Conservation (phyloP, 2,113 vertebrate genomes). For the Tragelaphus imberbis region DNA sequence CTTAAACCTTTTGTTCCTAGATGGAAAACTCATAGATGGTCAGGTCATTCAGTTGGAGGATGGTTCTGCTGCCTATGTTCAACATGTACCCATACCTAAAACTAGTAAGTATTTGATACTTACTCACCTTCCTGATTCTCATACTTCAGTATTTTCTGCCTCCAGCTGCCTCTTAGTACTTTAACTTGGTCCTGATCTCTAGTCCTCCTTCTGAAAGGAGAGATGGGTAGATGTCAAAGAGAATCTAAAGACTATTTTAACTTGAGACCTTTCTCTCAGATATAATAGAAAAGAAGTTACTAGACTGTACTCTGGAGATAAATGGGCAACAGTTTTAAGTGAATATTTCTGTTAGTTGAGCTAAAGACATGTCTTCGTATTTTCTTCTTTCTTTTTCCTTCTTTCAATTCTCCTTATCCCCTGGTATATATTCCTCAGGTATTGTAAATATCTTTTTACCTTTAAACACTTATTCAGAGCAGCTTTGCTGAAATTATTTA, state of each 20-base stretch:
- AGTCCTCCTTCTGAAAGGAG: neutral
- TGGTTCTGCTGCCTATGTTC: constrained; percentile 96
- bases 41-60: constrained; percentile 98
- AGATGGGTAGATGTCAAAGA: neutral
- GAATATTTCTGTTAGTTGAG: neutral
- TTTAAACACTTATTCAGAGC: neutral
- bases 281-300: neutral
- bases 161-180: neutral
- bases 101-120: constrained; percentile 83
- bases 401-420: neutral
- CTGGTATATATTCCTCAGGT: neutral
- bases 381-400: neutral
- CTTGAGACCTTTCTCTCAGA: neutral
- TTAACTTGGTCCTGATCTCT: neutral
- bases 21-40: constrained; percentile 96
- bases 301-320: neutral
- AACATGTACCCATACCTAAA: constrained; percentile 95
- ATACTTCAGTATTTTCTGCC: neutral
- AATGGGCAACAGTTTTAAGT: neutral
- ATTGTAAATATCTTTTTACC: neutral
- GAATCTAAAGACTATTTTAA: neutral
- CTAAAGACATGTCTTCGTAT: neutral
- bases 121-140: neutral
- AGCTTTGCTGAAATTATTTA: constrained; percentile 32
- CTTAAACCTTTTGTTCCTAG: constrained; percentile 79